Evolutionary conservation across 2,797 vertebrate species (phyloP), one percentile per base, ranked within the genome.

Genomic region (Enteromius argenteus): DNA sequence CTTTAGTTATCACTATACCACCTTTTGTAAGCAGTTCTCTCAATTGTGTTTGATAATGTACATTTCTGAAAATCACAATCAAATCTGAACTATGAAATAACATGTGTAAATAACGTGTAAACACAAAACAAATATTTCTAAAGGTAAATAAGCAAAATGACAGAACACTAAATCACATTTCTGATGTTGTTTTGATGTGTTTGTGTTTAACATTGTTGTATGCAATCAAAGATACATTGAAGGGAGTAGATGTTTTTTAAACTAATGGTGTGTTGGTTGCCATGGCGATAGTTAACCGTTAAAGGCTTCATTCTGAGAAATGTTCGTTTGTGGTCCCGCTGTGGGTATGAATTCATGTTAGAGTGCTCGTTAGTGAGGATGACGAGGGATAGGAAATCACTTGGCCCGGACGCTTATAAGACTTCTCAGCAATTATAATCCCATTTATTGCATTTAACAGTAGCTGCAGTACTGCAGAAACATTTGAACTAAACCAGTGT

Each of bases 141-240:
- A 56, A 35, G 19, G 11, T 74, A 49, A 72, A 42, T 3, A 27
- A 23, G n/a, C 21, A 27, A 51, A 73, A 74, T 74, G 69, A 44
- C 5, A 39, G 35, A 39, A 42, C 13, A 27, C 15, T 21, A 32
- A 32, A 51, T 73, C 9, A 32, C 17, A 73, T 73, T 32, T 73
- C 9, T 30, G 17, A 60, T n/a, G 23, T 44, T 44, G 51, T 56
- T 46, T 46, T 44, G 21, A 85, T 46, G 46, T 62, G 32, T 72
- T 60, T 53, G 53, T 60, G 37, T 86, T 82, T 39, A 82, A 84
- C 79, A 49, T 44, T 76, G 15, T 81, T 79, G 30, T 66, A 85
- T 71, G 72, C 51, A 81, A 53, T 73, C 51, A 35, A 56, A 79
- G 68, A 81, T 67, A 60, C 10, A 32, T 13, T 27, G 35, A 32